These are phyloP conservation scores for Panagrolaimus sp. DNA, from an alignment of 1,140 invertebrate species.

Conservation along the genomic window DNA sequence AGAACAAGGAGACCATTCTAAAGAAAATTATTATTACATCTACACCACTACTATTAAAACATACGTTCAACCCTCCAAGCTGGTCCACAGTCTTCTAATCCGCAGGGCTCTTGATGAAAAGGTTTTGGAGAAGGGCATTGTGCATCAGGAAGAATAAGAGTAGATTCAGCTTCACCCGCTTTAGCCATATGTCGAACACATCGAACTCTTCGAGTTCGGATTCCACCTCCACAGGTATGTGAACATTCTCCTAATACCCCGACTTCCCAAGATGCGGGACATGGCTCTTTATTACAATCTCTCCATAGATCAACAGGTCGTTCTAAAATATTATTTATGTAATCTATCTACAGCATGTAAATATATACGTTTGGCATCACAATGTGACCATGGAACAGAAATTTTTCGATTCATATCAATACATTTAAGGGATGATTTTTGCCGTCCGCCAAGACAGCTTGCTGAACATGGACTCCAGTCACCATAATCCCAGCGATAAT, in stretches of 20 bases:
- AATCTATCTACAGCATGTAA: no score
- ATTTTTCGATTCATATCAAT: slow-evolving; percentile 76
- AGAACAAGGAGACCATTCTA: slow-evolving; percentile 71
- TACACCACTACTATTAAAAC: no score
- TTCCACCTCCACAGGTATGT: slow-evolving; percentile 78
- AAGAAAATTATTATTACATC: no score
- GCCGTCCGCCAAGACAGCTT: slow-evolving; percentile 78
- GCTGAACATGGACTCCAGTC: slow-evolving; percentile 79
- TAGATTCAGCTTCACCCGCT: slow-evolving; percentile 71
- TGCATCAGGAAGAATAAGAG: slow-evolving; percentile 76
- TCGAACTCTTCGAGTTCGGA: slow-evolving; percentile 74
- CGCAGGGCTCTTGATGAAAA: slow-evolving; percentile 78
- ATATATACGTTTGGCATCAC: slow-evolving; percentile 63
- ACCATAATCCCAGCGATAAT: slow-evolving; percentile 59
- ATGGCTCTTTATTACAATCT: slow-evolving; percentile 85
- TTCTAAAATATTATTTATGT: slow-evolving; percentile 50
- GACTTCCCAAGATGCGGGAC: slow-evolving; percentile 61
- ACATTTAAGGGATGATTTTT: slow-evolving; percentile 85
- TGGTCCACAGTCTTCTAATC: slow-evolving; percentile 80
- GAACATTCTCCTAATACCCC: slow-evolving; percentile 69
- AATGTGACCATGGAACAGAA: slow-evolving; percentile 75
- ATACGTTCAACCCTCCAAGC: slow-evolving; percentile 74
- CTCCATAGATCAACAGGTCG: slow-evolving; percentile 80
- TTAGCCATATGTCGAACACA: slow-evolving; percentile 85
- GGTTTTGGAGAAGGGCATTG: slow-evolving; percentile 82